Percentiles rank a stretch among this genome's conserved stretches.
These are phyloP conservation scores for Drosophila multiciliata DNA, from an alignment of 2,888 invertebrate species.

Conservation along the genomic window DNA sequence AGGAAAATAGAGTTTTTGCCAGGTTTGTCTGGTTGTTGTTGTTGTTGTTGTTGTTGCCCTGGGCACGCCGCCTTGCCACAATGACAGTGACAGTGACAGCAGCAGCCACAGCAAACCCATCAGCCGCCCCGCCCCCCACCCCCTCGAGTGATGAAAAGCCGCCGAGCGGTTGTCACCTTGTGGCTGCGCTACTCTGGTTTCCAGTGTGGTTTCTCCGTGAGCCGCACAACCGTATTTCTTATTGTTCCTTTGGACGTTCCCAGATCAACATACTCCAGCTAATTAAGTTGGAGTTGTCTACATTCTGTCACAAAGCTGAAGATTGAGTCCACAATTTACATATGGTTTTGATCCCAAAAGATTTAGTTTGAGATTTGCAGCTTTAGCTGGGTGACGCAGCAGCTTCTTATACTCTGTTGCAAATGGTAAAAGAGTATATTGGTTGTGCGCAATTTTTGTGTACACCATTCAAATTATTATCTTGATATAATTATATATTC, in stretches of 20 bases:
- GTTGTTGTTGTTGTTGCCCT: constrained; percentile 13
- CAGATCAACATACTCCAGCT: constrained; percentile 44
- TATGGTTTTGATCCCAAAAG: neutral
- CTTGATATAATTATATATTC: neutral
- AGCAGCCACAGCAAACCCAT: constrained; percentile 22
- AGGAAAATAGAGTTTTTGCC: constrained; percentile 67
- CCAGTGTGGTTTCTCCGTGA: neutral
- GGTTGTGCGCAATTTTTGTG: no score
- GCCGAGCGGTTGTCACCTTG: constrained; percentile 53
- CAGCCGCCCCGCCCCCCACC: constrained; percentile 8
- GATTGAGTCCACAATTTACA: constrained; percentile 2
- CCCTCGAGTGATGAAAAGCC: constrained; percentile 52
- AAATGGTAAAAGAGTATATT: neutral
- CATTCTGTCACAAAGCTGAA: constrained; percentile 2
- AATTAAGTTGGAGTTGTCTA: constrained; percentile 24
- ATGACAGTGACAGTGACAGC: constrained; percentile 5
- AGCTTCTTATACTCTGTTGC: neutral
- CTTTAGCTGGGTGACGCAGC: neutral
- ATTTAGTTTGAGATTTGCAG: neutral
- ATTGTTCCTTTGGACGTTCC: neutral
- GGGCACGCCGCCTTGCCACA: constrained; percentile 21
- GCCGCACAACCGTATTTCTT: constrained; percentile 5
- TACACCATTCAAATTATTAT: neutral
- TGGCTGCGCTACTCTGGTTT: constrained; percentile 42
- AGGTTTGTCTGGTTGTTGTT: constrained; percentile 24